Evolutionary conservation across 2,888 invertebrate species (phyloP).

Genomic region (Parasteatoda lunata): DNA sequence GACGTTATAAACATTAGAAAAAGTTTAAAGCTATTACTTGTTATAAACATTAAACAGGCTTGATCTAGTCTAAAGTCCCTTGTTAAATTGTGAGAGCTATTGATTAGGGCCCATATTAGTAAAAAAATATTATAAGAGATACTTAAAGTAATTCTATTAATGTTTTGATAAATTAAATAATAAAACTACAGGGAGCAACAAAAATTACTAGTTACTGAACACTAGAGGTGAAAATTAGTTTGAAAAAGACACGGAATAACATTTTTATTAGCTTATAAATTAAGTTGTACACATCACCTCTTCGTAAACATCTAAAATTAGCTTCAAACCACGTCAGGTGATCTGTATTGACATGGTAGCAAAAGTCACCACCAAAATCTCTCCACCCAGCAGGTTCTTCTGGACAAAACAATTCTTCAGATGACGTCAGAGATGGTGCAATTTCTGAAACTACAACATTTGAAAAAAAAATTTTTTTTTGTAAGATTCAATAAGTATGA

Average conservation of each 20-base stretch:
- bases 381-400: constrained; percentile 32
- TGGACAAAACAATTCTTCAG: constrained; percentile 16
- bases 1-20: background rate
- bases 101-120: background rate
- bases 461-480: background rate
- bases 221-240: background rate
- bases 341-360: constrained; percentile 19
- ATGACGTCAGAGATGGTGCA: constrained; percentile 11
- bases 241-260: background rate
- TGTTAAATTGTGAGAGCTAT: background rate
- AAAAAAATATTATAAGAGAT: background rate
- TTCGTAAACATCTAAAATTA: constrained; percentile 38
- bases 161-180: background rate
- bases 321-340: constrained; percentile 34
- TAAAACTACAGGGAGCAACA: no score
- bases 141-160: background rate
- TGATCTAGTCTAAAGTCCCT: background rate
- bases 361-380: constrained; percentile 42
- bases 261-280: background rate
- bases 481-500: no score
- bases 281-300: constrained; percentile 23
- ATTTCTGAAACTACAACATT: background rate
- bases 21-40: background rate
- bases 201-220: no score
- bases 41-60: background rate